These are phyloP conservation scores for Caenorhabditis sp. DNA, from an alignment of 2,888 invertebrate species.

Conservation along the genomic window DNA sequence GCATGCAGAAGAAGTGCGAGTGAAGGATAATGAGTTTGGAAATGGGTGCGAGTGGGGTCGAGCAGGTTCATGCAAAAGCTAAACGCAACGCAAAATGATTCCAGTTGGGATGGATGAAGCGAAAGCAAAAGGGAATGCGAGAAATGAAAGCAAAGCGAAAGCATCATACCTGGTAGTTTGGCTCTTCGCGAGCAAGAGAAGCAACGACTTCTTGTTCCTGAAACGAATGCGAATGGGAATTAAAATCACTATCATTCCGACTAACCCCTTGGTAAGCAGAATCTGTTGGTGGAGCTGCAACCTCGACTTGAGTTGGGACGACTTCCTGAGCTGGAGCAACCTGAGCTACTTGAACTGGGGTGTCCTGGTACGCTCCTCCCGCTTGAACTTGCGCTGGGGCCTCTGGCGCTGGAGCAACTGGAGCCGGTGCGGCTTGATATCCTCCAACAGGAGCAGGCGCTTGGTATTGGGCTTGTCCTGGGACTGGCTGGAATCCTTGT, in stretches of 20 bases:
- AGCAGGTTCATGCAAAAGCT: too few species aligned
- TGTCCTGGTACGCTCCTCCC: background rate
- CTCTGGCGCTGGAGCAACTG: slow-evolving; percentile 18
- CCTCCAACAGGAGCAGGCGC: slow-evolving; percentile 13
- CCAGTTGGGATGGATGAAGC: too few species aligned
- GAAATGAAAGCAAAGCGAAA: slow-evolving; percentile 13
- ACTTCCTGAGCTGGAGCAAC: background rate
- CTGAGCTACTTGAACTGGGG: background rate
- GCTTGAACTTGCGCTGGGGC: slow-evolving; percentile 16
- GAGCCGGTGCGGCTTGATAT: slow-evolving; percentile 28
- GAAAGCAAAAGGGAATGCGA: background rate
- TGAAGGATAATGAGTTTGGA: too few species aligned
- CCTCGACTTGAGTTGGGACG: background rate
- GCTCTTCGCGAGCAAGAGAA: slow-evolving; percentile 49
- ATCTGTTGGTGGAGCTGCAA: slow-evolving; percentile 8
- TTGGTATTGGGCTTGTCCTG: slow-evolving; percentile 17
- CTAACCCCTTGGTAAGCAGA: slow-evolving; percentile 29
- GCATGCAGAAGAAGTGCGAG: slow-evolving; percentile 31
- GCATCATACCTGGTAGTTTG: slow-evolving; percentile 57
- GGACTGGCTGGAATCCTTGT: slow-evolving; percentile 20
- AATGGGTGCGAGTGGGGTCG: background rate
- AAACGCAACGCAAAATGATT: slow-evolving; percentile 10
- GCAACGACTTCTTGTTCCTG: slow-evolving; percentile 51
- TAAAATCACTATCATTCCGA: background rate
- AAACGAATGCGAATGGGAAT: background rate